Percentiles rank a stretch among this genome's conserved stretches.
These are phyloP conservation scores for Gymnoscopelus braueri DNA, from an alignment of 2,797 vertebrate species.

Conservation along the genomic window DNA sequence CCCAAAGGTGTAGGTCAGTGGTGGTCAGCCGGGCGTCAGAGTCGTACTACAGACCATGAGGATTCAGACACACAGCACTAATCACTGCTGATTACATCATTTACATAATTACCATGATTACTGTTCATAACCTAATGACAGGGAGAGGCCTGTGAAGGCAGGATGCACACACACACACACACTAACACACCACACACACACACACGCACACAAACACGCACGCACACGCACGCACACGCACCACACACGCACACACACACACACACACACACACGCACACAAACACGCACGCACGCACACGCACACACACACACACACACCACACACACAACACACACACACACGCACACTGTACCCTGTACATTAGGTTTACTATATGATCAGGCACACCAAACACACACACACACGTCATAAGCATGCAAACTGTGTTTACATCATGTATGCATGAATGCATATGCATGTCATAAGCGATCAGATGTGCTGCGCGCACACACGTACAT, in stretches of 20 bases:
- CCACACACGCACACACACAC: constrained; percentile 4
- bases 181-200: not conserved
- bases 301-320: too few species aligned
- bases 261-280: constrained; percentile 10
- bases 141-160: constrained; percentile 43
- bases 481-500: not conserved
- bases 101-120: constrained; percentile 61
- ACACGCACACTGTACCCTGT: too few species aligned
- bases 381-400: constrained; percentile 10
- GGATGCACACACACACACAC: constrained; percentile 9
- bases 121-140: constrained; percentile 62
- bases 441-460: too few species aligned
- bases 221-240: constrained; percentile 17
- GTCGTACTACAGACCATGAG: too few species aligned
- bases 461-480: not conserved
- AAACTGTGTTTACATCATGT: not conserved
- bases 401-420: not conserved
- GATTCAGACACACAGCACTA: too few species aligned
- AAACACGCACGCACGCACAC: constrained; percentile 71
- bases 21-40: too few species aligned
- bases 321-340: not conserved
- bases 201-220: constrained; percentile 17
- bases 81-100: constrained; percentile 25
- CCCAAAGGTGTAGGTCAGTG: too few species aligned
- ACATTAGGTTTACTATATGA: too few species aligned